Percentiles rank a stretch among this genome's conserved stretches.
These are phyloP conservation scores for Pandemis heparana DNA, from an alignment of 2,888 invertebrate genomes.

Conservation along the genomic window DNA sequence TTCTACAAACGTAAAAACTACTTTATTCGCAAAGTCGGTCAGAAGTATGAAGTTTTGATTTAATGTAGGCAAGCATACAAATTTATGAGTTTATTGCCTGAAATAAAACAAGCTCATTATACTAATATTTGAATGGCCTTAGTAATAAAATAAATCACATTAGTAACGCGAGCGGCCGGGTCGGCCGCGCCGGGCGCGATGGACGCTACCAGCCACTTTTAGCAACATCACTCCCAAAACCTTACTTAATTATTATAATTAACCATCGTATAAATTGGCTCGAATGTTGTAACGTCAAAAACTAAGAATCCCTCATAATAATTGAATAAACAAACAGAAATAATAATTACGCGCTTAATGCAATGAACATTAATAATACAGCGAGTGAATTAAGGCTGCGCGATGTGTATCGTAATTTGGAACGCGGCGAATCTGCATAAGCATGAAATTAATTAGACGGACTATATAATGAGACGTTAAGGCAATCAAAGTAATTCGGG, in stretches of 20 bases:
- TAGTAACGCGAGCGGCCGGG: neutral
- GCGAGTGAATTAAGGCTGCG: slow-evolving; percentile 25
- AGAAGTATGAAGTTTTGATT: slow-evolving; percentile 15
- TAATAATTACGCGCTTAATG: slow-evolving; percentile 39
- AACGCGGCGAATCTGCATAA: slow-evolving; percentile 40
- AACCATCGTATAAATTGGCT: slow-evolving; percentile 24
- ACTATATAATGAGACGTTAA: slow-evolving; percentile 41
- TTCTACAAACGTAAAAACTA: neutral
- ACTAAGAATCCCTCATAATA: slow-evolving; percentile 19
- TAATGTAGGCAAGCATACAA: slow-evolving; percentile 18
- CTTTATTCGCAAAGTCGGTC: slow-evolving; percentile 13
- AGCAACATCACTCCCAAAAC: slow-evolving; percentile 1
- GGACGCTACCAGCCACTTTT: neutral
- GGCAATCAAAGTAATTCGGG: slow-evolving; percentile 14
- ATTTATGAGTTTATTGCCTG: slow-evolving; percentile 35
- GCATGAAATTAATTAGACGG: slow-evolving; percentile 41
- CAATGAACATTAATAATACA: slow-evolving; percentile 35
- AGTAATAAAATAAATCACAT: slow-evolving; percentile 33
- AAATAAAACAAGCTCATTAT: slow-evolving; percentile 32
- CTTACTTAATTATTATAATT: slow-evolving; percentile 26
- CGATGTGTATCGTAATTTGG: slow-evolving; percentile 35
- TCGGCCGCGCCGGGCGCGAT: neutral
- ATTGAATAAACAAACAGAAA: slow-evolving; percentile 41
- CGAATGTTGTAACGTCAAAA: slow-evolving; percentile 21
- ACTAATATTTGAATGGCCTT: slow-evolving; percentile 25